These are phyloP conservation scores for Schrankia costaestrigalis DNA, from an alignment of 2,888 invertebrate genomes.

Conservation along the genomic window DNA sequence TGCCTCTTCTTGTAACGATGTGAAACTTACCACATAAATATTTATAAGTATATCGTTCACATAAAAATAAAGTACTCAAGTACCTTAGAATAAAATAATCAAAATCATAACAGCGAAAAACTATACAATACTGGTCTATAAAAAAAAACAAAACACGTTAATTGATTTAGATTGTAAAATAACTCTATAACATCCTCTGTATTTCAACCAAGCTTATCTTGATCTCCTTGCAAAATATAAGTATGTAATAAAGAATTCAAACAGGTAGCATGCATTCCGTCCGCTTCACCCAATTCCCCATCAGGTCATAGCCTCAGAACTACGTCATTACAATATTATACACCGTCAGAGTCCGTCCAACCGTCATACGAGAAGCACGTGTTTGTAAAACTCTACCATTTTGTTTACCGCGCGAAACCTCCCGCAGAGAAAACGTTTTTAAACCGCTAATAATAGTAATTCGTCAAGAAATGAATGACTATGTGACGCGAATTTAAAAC, in stretches of 20 bases:
- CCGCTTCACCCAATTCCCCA: conserved; percentile 31
- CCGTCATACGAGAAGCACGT: conserved; percentile 32
- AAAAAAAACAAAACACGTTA: no score
- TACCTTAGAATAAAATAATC: no score
- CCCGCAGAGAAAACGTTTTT: conserved; percentile 50
- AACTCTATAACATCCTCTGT: no score
- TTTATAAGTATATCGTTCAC: no score
- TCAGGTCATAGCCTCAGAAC: conserved; percentile 20
- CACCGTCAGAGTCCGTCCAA: conserved; percentile 27
- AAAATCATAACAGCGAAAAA: no score
- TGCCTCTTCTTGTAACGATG: no score
- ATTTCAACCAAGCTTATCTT: no score
- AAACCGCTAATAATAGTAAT: conserved; percentile 47
- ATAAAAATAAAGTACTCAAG: no score
- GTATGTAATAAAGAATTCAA: conserved; percentile 10
- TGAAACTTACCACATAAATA: no score
- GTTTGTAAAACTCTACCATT: conserved; percentile 13
- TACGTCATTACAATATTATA: conserved; percentile 13
- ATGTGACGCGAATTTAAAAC: conserved; percentile 23
- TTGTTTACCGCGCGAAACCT: conserved; percentile 28
- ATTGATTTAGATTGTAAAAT: no score
- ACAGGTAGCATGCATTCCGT: conserved; percentile 24
- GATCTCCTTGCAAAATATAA: conserved; percentile 1
- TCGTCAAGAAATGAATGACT: conserved; percentile 32
- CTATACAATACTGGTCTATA: no score